Conservation (phyloP, 2,888 invertebrate species). For the Drosophila meridionalis region DNA sequence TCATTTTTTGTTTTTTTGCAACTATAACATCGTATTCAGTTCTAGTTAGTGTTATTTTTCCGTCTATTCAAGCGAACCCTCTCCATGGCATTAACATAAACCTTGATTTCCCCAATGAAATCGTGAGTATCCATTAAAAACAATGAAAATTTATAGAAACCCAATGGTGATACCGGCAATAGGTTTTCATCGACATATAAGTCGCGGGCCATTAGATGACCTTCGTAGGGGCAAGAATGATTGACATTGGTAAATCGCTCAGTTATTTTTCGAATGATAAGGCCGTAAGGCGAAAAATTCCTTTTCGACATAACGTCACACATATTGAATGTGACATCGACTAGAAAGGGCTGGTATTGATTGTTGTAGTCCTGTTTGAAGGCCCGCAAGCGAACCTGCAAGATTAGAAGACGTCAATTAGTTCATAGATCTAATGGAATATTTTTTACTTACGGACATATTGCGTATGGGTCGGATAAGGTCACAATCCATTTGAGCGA, state of each 20-base stretch:
- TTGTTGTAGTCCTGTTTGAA: conserved; percentile 32
- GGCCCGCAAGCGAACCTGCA: not conserved
- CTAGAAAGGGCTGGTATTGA: conserved; percentile 21
- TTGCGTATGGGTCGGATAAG: not conserved
- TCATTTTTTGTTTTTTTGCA: no score
- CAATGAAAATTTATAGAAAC: not conserved
- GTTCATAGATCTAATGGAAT: not conserved
- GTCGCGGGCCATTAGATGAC: not conserved
- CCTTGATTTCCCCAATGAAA: not conserved
- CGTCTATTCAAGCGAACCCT: not conserved
- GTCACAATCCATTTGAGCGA: conserved; percentile 19
- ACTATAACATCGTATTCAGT: no score
- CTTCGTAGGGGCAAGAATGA: conserved; percentile 13
- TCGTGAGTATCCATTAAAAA: not conserved
- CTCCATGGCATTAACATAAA: not conserved
- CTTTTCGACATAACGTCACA: conserved; percentile 3
- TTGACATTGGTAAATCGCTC: conserved; percentile 11
- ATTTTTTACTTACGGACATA: conserved; percentile 11
- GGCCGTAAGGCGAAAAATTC: conserved; percentile 4
- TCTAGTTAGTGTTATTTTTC: not conserved
- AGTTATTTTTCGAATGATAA: not conserved
- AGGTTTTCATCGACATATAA: conserved; percentile 10
- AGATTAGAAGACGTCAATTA: not conserved
- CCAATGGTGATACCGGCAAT: not conserved
- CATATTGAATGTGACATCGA: not conserved